Percentiles rank a stretch among this genome's conserved stretches.
phyloP scores from a whole-genome alignment of 2,113 vertebrate genomes.

The Oryzias javanicus region DNA sequence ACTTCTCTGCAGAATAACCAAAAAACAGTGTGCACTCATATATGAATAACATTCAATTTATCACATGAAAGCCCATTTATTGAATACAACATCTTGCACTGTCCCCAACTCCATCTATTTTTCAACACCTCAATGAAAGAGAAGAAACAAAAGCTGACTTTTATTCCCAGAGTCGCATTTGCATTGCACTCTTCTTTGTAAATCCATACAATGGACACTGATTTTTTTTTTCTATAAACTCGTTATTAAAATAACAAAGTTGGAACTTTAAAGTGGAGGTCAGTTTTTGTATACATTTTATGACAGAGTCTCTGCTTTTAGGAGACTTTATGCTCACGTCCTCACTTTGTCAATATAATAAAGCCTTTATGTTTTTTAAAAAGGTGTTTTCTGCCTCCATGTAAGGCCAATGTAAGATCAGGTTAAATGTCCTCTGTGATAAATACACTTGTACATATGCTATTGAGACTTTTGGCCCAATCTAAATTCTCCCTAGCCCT shows the following conservation, averaged over 20 bases:
- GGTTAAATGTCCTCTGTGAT: too few relatives aligned
- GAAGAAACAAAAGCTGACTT: slow-evolving; percentile 44
- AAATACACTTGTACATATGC: too few relatives aligned
- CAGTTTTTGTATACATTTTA: slow-evolving; percentile 16
- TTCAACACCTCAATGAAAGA: slow-evolving; percentile 56
- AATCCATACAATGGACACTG: slow-evolving; percentile 37
- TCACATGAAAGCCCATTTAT: slow-evolving; percentile 82
- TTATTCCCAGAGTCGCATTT: slow-evolving; percentile 48
- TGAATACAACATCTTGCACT: slow-evolving; percentile 73
- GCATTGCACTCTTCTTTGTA: slow-evolving; percentile 44
- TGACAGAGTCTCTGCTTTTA: slow-evolving; percentile 10
- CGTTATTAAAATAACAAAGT: slow-evolving; percentile 31
- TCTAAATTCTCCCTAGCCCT: too few relatives aligned
- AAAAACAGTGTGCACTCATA: slow-evolving; percentile 83
- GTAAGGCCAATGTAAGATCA: too few relatives aligned
- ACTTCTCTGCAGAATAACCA: slow-evolving; percentile 81
- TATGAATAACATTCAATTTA: slow-evolving; percentile 87
- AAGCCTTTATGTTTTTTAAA: too few relatives aligned
- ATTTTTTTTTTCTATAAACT: slow-evolving; percentile 34
- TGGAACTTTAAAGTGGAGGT: slow-evolving; percentile 30
- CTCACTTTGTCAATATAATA: too few relatives aligned
- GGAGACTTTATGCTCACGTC: background rate
- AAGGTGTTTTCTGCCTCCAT: too few relatives aligned
- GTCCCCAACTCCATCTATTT: slow-evolving; percentile 71
- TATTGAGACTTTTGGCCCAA: too few relatives aligned